These are phyloP conservation scores for Papilio glaucus DNA, from an alignment of 1,140 invertebrate genomes.

Conservation along the genomic window DNA sequence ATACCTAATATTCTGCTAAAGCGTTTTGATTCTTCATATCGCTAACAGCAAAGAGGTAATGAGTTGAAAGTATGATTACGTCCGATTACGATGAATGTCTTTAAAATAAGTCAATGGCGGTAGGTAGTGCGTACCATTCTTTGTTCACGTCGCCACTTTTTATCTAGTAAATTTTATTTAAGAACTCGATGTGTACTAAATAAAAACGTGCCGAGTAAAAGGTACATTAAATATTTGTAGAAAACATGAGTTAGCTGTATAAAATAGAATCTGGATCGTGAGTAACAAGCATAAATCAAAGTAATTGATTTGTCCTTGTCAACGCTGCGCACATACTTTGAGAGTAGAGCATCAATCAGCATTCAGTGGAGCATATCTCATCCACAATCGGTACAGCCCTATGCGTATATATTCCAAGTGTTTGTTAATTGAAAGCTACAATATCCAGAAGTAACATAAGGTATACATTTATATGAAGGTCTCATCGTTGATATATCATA, in stretches of 20 bases:
- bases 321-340: constrained; percentile 3
- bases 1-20: too few relatives aligned
- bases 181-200: neutral
- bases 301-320: constrained; percentile 34
- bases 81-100: too few relatives aligned
- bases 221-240: neutral
- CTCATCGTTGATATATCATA: too few relatives aligned
- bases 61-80: too few relatives aligned
- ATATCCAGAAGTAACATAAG: too few relatives aligned
- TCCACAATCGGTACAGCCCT: neutral
- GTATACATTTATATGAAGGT: too few relatives aligned
- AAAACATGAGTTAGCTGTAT: neutral
- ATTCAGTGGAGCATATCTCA: constrained; percentile 17
- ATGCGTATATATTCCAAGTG: neutral
- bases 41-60: too few relatives aligned
- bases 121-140: neutral
- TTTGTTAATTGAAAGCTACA: too few relatives aligned
- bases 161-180: neutral
- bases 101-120: too few relatives aligned
- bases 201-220: neutral
- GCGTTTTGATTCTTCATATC: too few relatives aligned
- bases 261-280: neutral
- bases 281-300: constrained; percentile 24
- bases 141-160: neutral
- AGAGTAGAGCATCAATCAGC: constrained; percentile 18